These are phyloP conservation scores for Turdus rufiventris DNA, from an alignment of 2,113 vertebrate species.

Conservation along the genomic window DNA sequence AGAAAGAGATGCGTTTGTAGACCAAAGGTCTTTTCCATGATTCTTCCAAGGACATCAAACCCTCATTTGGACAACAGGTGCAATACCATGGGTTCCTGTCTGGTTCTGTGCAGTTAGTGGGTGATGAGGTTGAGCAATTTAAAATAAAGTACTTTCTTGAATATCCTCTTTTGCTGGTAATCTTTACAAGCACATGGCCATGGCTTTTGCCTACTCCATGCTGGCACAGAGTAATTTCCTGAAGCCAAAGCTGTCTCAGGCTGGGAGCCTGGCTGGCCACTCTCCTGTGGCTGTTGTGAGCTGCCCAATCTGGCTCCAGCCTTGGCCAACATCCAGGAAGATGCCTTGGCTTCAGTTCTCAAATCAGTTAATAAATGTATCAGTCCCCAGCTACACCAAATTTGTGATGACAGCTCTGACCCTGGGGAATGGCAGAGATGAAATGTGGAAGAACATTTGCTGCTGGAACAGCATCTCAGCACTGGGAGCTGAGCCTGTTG, in stretches of 20 bases:
- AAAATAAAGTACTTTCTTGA: background rate
- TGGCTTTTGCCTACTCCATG: background rate
- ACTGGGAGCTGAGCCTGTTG: background rate
- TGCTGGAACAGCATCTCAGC: accelerated
- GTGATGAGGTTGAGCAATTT: background rate
- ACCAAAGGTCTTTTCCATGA: background rate
- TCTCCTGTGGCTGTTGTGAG: background rate
- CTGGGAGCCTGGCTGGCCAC: background rate
- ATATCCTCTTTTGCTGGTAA: background rate
- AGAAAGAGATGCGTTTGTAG: background rate
- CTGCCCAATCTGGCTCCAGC: background rate
- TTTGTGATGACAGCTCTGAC: background rate
- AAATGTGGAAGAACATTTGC: background rate
- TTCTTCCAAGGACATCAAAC: background rate
- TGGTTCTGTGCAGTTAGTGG: background rate
- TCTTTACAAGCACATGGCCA: background rate
- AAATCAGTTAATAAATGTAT: background rate
- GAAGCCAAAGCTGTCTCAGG: background rate
- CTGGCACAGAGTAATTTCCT: background rate
- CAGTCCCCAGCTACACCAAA: background rate
- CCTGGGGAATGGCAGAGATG: background rate
- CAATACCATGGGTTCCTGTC: background rate
- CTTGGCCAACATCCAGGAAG: background rate
- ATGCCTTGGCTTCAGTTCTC: background rate
- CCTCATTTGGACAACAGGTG: background rate